Base-by-base conservation (phyloP, 1,140 invertebrate genomes). In the Phthorimaea operculella region DNA sequence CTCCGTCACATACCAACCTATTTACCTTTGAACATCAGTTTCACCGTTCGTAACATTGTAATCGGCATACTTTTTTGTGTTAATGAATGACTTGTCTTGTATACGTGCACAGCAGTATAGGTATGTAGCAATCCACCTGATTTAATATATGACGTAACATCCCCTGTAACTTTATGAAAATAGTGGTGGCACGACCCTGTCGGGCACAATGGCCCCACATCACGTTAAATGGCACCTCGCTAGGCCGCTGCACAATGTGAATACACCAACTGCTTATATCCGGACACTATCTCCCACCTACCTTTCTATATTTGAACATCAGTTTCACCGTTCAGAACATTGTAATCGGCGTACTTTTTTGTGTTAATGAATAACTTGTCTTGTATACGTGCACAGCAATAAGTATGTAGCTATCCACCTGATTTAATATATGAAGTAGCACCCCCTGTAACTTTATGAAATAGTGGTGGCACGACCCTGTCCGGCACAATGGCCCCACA, bases 161-260 rank as follows among this genome's bases (percentile, higher is more conserved):
- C 21, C 21, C 21, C 21, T 28, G 2, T 28, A 28, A 39, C 10
- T 39, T 39, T 39, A 39, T 39, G 36, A 39, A n/a, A 39, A 39
- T 39, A 39, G 36, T 39, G 10, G n/a, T 9, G 36, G 10, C 21
- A 12, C 10, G 36, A 12, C 10, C 36, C 36, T 39, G 36, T 39
- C 44, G 4, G 44, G 44, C 10, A 47, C 44, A 47, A 47, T 47
- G 44, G 44, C 44, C n/a, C 44, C 44, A 11, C 44, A 47, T 47
- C 16, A 47, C 8, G 11, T n/a, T n/a, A 14, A 47, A 47, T 47
- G 44, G 44, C n/a, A 16, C 15, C n/a, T 47, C 14, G 8, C 11
- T 15, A 16, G 44, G 8, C 21, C 21, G 15, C 14, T 47, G 44
- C 44, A 47, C 44, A 47, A 8, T 47, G 15, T 47, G 15, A 47